phyloP scores from a whole-genome alignment of 2,888 invertebrate genomes.

The Drosophila limbata region DNA sequence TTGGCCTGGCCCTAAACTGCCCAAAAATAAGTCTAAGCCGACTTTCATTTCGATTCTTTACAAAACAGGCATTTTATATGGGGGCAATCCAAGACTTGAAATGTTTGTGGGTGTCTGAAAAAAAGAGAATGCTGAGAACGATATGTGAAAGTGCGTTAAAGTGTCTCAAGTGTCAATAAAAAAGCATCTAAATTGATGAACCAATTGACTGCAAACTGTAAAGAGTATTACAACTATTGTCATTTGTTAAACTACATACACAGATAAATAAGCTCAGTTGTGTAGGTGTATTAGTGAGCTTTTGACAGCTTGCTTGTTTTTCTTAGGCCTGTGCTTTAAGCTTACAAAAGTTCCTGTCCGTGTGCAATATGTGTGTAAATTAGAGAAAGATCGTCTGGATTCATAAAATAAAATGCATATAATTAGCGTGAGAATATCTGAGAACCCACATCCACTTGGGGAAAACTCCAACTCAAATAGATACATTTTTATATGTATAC shows the following conservation, averaged over 20 bases:
- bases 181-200: slow-evolving; percentile 26
- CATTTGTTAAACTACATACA: background rate
- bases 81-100: background rate
- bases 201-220: slow-evolving; percentile 10
- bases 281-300: slow-evolving; percentile 1
- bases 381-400: background rate
- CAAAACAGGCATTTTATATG: background rate
- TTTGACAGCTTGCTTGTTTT: background rate
- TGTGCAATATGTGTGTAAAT: background rate
- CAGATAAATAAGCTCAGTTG: background rate
- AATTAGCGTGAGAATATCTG: slow-evolving; percentile 12
- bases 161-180: slow-evolving; percentile 55
- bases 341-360: background rate
- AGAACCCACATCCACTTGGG: slow-evolving; percentile 3
- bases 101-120: slow-evolving; percentile 5
- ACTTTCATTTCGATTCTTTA: slow-evolving; percentile 27
- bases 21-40: slow-evolving; percentile 39
- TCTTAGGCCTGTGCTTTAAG: background rate
- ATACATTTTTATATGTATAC: background rate
- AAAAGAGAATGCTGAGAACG: slow-evolving; percentile 2
- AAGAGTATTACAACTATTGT: background rate
- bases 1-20: slow-evolving; percentile 18
- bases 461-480: slow-evolving; percentile 26
- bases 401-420: background rate
- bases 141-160: slow-evolving; percentile 46